Percentiles rank a stretch among this genome's conserved stretches.
Conservation (phyloP, 2,888 invertebrate genomes). For the Tanypteryx hageni region DNA sequence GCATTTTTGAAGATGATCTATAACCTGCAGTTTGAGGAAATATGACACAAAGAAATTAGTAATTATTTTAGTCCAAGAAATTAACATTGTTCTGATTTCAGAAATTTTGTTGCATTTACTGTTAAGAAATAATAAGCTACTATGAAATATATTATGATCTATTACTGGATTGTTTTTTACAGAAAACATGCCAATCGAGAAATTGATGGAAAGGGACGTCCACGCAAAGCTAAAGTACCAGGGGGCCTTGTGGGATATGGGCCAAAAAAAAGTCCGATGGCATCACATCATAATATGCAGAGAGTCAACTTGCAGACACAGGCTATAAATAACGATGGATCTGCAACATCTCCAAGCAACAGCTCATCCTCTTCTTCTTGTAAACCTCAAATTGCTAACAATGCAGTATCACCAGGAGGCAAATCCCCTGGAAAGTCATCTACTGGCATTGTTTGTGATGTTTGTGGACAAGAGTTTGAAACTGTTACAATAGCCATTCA, state of each 20-base stretch:
- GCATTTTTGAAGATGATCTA: too few species aligned
- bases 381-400: slow-evolving; percentile 66
- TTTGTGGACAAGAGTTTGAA: slow-evolving; percentile 75
- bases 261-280: neutral
- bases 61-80: too few species aligned
- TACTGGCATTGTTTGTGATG: slow-evolving; percentile 77
- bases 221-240: slow-evolving; percentile 63
- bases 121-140: too few species aligned
- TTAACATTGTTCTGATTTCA: too few species aligned
- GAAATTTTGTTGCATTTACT: too few species aligned
- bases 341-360: neutral
- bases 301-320: neutral
- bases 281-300: neutral
- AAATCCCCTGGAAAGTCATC: slow-evolving; percentile 25
- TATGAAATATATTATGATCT: too few species aligned
- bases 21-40: too few species aligned
- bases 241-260: neutral
- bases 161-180: slow-evolving; percentile 67
- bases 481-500: slow-evolving; percentile 79
- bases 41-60: too few species aligned
- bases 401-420: neutral
- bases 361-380: slow-evolving; percentile 64
- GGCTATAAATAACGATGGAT: neutral
- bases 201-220: slow-evolving; percentile 76
- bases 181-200: slow-evolving; percentile 82